Evolutionary conservation across 2,113 vertebrate species (phyloP).

Genomic region (Eurypyga helias): DNA sequence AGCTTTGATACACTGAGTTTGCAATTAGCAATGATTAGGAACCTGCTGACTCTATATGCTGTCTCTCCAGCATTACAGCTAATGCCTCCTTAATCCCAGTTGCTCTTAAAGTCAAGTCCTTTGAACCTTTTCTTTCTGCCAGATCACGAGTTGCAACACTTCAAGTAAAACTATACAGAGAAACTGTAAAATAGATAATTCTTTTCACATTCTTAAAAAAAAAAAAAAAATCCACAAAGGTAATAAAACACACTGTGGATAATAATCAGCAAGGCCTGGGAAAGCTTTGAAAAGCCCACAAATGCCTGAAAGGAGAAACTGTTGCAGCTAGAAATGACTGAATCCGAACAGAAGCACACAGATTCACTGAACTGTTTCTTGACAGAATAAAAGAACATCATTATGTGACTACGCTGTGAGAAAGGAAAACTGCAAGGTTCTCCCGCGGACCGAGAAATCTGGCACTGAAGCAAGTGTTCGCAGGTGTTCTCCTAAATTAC

Average conservation of each 20-base stretch:
- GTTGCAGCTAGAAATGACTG: not conserved
- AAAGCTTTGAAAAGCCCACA: conserved; percentile 9
- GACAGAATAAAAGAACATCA: conserved; percentile 9
- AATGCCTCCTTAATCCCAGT: conserved; percentile 54
- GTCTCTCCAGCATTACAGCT: conserved; percentile 49
- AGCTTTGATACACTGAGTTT: not conserved
- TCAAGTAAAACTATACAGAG: not conserved
- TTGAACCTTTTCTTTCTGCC: conserved; percentile 29
- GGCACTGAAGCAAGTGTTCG: fast-evolving
- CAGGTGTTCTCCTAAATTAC: fast-evolving
- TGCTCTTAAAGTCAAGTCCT: conserved; percentile 58
- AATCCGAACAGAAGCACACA: not conserved
- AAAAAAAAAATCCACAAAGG: not conserved
- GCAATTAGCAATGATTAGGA: conserved; percentile 21
- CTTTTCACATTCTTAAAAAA: not conserved
- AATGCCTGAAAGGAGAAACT: not conserved
- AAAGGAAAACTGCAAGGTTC: not conserved
- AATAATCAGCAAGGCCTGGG: not conserved
- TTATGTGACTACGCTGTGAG: not conserved
- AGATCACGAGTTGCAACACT: not conserved
- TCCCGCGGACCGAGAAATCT: not conserved
- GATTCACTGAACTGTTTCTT: not conserved
- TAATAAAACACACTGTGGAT: not conserved
- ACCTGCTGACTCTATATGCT: not conserved
- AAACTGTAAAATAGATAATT: not conserved